Conservation (phyloP, 1,140 invertebrate species). For the Scaptomyza montana region DNA sequence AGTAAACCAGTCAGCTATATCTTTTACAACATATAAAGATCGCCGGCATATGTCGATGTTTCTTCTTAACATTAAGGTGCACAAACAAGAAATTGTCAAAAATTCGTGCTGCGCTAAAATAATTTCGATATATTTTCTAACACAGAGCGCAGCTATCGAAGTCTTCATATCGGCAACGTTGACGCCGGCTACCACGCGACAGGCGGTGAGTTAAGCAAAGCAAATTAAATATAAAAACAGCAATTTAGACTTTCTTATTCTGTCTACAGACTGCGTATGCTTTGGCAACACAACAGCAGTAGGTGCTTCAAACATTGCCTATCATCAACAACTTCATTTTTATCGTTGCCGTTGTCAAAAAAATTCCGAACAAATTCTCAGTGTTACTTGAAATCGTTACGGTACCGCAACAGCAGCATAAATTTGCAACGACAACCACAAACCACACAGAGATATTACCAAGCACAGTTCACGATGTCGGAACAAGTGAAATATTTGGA, state of each 20-base stretch:
- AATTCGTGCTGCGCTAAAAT: not conserved
- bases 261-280: conserved; percentile 26
- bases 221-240: not conserved
- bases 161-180: conserved; percentile 6
- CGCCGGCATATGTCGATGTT: not conserved
- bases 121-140: not conserved
- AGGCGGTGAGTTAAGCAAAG: not conserved
- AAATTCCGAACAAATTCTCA: conserved; percentile 28
- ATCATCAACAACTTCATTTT: not conserved
- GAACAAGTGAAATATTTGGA: conserved; percentile 72
- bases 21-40: not conserved
- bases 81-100: too few species aligned
- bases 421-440: not conserved
- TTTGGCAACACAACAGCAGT: conserved; percentile 27
- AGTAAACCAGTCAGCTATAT: too few species aligned
- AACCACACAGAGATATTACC: not conserved
- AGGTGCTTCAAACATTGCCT: conserved; percentile 24
- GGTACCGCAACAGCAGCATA: not conserved
- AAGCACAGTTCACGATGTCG: conserved; percentile 26
- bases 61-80: too few species aligned
- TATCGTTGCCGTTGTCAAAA: conserved; percentile 8
- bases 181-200: conserved; percentile 39
- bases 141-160: not conserved
- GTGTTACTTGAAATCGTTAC: conserved; percentile 10
- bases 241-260: not conserved